phyloP scores from a whole-genome alignment of 2,113 vertebrate species.

The Seriola quinqueradiata region DNA sequence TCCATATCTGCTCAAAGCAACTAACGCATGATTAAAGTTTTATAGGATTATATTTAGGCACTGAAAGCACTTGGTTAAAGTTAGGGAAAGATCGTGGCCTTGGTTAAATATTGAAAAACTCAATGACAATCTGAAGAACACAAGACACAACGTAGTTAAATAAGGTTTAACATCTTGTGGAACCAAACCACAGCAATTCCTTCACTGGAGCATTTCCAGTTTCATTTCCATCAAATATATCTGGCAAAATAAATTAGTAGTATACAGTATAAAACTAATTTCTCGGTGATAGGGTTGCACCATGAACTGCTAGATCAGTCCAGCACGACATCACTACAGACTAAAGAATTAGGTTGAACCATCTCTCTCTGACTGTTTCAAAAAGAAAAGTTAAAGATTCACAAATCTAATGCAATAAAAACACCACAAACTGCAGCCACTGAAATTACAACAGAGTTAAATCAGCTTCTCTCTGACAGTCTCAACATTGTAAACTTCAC shows the following conservation, averaged over 20 bases:
- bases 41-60: background rate
- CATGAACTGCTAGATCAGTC: background rate
- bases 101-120: background rate
- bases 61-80: background rate
- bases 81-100: background rate
- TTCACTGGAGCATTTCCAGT: background rate
- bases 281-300: background rate
- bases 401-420: background rate
- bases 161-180: background rate
- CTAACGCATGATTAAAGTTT: background rate
- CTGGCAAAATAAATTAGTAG: background rate
- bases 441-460: background rate
- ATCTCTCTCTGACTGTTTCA: background rate
- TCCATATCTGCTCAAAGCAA: background rate
- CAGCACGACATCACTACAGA: background rate
- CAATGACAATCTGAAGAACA: background rate
- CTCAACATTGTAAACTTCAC: background rate
- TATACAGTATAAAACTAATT: background rate
- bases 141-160: background rate
- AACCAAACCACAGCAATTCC: background rate
- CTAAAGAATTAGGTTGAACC: background rate
- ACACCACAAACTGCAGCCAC: background rate
- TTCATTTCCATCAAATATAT: background rate
- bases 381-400: background rate
- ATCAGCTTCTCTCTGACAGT: conserved; percentile 3